Evolutionary conservation across 2,113 vertebrate genomes (phyloP).

Genomic region (Oryctolagus cuniculus): mOryCun1.1 NC_091435.1:162461001-162461500

Average conservation of each 20-base stretch:
- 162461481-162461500: neutral
- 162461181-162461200: neutral
- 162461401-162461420: neutral
- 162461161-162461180: neutral
- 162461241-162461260: no score
- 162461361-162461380: neutral
- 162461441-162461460: neutral
- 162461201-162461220: neutral
- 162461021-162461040: neutral
- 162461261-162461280: neutral
- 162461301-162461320: neutral
- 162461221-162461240: neutral
- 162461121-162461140: neutral
- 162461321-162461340: neutral
- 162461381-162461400: neutral
- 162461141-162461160: neutral
- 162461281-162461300: neutral
- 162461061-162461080: neutral
- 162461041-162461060: neutral
- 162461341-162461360: neutral
- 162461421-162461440: neutral
- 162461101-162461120: neutral
- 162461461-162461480: neutral
- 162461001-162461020: neutral
- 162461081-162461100: neutral